Evolutionary conservation across 2,797 vertebrate genomes (phyloP), one percentile per base, ranked within the genome.

Genomic region (Pelodytes ibericus): DNA sequence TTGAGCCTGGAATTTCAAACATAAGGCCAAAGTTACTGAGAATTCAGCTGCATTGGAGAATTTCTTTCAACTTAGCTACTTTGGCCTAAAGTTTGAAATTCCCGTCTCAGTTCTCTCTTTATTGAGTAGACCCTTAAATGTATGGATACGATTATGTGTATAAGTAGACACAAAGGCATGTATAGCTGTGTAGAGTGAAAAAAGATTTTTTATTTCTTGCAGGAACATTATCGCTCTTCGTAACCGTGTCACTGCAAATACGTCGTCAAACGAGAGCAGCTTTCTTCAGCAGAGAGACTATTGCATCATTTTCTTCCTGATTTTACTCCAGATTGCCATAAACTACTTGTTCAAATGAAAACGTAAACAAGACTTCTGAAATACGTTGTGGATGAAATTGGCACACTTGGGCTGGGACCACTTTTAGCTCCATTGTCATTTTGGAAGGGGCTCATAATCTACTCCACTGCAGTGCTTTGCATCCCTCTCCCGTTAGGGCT

Each of bases 281-380:
- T 94, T 97, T 88, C 93, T 98, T 84, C 96, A 96, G 67, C 94
- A 95, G 81, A 93, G 95, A 51, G 97, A 99, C 89, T 96, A 94
- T 84, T 81, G 94, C 86, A 83, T 99, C 90, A 95, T 99, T 82
- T 81, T 92, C 74, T 88, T 96, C 75, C 87, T 99, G 87, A 89
- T 99, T 87, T 86, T 95, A 82, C 90, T 98, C 79, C 97, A 99
- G 90, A 92, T 99, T 85, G 72, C 93, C 82, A 91, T 99, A 89
- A 99, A 96, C 89, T 94, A 95, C 79, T 84, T 96, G 82, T 96
- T 99, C 89, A 98, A 98, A 87, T 98, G 95, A 84, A 84, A 65
- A 62, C 24, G 24, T 57, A 39, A 33, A n/a, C 2, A 57, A 53
- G 5, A 30, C 58, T 7, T 60, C 31, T 31, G 33, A 22, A 69